Base-by-base conservation (phyloP, 2,113 vertebrate genomes). In the Aviceda subcristata region DNA sequence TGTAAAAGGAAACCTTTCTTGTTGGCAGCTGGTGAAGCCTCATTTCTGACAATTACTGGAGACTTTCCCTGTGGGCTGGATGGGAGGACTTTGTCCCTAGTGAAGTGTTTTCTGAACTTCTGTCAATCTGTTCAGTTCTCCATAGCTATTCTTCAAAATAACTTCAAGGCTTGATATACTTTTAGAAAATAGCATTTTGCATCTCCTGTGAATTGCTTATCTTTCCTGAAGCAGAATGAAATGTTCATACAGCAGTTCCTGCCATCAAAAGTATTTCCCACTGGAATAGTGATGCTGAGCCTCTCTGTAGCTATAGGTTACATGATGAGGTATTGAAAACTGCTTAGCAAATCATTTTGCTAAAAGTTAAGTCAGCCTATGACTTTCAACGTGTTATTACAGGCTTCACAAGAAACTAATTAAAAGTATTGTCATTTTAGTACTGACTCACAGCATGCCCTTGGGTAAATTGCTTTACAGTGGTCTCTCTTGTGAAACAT, bases 201-300 rank as follows among this genome's bases (percentile, higher is more conserved):
- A 64, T 95, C 92, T 93, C 97, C n/a, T 90, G 90, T 12, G 81
- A 96, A 95, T 92, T 95, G 45, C 46, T 91, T 95, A 81, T 95
- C 83, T 97, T 93, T 97, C 96, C 96, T 94, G 87, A 92, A 97
- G 94, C 86, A 95, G 80, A 97, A 63, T 88, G 55, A 94, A 97
- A 92, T 79, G 72, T 94, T 97, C 38, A 2, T 59, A 57, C 43
- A 97, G 88, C 84, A 89, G 62, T 94, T 95, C 62, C 93, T 95
- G 73, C 63, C 64, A 94, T 97, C 93, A 82, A 69, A 94, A 83
- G 55, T 88, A 85, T 97, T 97, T 98, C 96, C 83, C 91, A 34
- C 77, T 10, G 59, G 87, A 94, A 96, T 21, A 92, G 67, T 75
- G 51, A 39, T 79, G 63, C n/a, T 76, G 64, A 90, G 57, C 21